Evolutionary conservation across 2,888 invertebrate species (phyloP).

Genomic region (Rhagophthalmus giganteus): DNA sequence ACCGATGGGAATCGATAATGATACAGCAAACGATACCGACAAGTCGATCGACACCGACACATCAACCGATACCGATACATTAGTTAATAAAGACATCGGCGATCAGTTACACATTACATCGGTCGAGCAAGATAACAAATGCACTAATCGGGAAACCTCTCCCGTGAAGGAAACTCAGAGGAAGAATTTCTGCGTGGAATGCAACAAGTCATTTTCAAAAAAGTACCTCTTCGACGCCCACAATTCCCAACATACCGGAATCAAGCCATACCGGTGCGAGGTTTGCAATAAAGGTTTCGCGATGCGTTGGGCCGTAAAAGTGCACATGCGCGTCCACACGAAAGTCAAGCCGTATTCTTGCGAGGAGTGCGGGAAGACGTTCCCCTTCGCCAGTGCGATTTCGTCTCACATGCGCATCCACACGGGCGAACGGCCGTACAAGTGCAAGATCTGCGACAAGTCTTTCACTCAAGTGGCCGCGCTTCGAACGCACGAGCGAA

Average conservation of each 20-base stretch:
- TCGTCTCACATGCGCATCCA: neutral
- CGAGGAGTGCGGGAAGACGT: neutral
- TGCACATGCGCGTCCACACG: neutral
- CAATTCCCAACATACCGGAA: neutral
- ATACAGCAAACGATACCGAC: no score
- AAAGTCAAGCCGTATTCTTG: neutral
- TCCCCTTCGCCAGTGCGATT: neutral
- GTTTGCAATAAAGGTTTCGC: slow-evolving; percentile 12
- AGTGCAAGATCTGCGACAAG: neutral
- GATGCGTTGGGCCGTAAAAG: neutral
- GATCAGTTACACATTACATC: no score
- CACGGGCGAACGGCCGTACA: neutral
- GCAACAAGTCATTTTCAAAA: neutral
- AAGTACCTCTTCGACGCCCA: neutral
- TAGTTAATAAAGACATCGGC: no score
- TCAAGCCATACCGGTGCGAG: slow-evolving; percentile 7
- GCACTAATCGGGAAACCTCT: no score
- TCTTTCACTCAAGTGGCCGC: slow-evolving; percentile 7
- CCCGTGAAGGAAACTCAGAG: no score
- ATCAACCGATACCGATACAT: no score
- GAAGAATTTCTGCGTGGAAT: neutral
- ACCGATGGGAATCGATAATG: no score
- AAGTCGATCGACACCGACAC: no score
- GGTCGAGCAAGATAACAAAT: no score
- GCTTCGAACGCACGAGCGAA: slow-evolving; percentile 4